Evolutionary conservation across 2,113 vertebrate species (phyloP).

Genomic region (Parus major): DNA sequence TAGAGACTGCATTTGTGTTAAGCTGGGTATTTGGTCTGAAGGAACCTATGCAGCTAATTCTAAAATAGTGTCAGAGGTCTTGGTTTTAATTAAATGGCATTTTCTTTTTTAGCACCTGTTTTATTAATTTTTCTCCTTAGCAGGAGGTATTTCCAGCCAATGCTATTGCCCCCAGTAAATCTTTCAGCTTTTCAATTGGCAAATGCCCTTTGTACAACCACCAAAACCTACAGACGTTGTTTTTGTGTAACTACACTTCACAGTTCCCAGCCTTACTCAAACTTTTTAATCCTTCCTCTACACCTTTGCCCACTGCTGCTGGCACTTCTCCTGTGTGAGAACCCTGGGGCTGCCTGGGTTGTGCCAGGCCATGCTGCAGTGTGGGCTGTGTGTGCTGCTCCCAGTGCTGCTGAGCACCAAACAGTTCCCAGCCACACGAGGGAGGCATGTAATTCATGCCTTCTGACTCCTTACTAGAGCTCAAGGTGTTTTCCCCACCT

Average conservation of each 20-base stretch:
- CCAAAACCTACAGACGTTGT: rapidly evolving
- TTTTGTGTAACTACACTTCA: neutral
- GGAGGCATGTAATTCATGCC: neutral
- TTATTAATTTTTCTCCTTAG: neutral
- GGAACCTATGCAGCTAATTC: neutral
- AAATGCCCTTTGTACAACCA: neutral
- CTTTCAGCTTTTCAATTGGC: neutral
- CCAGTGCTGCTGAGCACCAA: neutral
- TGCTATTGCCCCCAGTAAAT: neutral
- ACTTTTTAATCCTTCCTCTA: neutral
- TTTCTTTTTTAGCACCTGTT: neutral
- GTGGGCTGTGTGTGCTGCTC: rapidly evolving
- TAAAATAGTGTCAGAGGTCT: neutral
- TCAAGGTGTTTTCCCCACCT: neutral
- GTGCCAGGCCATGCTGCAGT: neutral
- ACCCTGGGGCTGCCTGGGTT: neutral
- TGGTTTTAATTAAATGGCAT: neutral
- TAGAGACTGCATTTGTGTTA: neutral
- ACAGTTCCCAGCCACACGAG: neutral
- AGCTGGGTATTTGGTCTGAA: neutral
- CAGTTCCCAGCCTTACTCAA: neutral
- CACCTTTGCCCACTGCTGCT: neutral
- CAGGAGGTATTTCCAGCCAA: neutral
- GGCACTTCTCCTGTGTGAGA: neutral
- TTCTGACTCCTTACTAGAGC: neutral